Evolutionary conservation across 1,140 invertebrate genomes (phyloP).

Genomic region (Anagrus nilaparvatae): DNA sequence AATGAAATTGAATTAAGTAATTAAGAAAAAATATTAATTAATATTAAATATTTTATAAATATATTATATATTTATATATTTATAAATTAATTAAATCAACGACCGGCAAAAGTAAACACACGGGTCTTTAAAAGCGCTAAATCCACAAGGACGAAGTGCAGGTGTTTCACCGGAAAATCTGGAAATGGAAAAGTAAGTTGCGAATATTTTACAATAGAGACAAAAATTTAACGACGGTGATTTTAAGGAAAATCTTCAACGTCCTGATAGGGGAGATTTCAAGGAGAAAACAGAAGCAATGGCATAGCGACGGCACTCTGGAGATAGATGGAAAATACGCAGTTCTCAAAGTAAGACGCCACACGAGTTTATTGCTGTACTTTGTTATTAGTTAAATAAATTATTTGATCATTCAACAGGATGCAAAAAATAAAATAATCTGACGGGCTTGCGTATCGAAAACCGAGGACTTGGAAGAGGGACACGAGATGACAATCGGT

Average conservation of each 20-base stretch:
- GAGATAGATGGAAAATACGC: slow-evolving; percentile 44
- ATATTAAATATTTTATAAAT: too few species aligned
- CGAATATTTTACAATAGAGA: too few species aligned
- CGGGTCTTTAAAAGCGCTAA: too few species aligned
- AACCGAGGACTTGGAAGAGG: slow-evolving; percentile 40
- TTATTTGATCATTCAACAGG: slow-evolving; percentile 30
- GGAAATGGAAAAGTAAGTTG: too few species aligned
- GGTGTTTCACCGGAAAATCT: too few species aligned
- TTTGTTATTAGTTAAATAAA: not conserved
- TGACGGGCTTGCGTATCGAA: slow-evolving; percentile 36
- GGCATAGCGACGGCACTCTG: slow-evolving; percentile 61
- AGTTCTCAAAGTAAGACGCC: slow-evolving; percentile 41
- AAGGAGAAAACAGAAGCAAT: slow-evolving; percentile 64
- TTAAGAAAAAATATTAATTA: too few species aligned
- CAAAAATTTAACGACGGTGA: too few species aligned
- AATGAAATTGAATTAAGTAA: too few species aligned
- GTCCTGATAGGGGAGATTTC: slow-evolving; percentile 60
- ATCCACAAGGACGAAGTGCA: too few species aligned
- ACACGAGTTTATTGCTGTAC: slow-evolving; percentile 1
- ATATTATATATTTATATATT: too few species aligned
- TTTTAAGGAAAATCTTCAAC: slow-evolving; percentile 43
- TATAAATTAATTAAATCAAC: too few species aligned
- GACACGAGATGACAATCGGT: slow-evolving; percentile 47
- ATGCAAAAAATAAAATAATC: slow-evolving; percentile 36
- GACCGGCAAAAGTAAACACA: too few species aligned